These are phyloP conservation scores for Hypotaenidia okinawae DNA, from an alignment of 2,797 vertebrate species.

Conservation along the genomic window DNA sequence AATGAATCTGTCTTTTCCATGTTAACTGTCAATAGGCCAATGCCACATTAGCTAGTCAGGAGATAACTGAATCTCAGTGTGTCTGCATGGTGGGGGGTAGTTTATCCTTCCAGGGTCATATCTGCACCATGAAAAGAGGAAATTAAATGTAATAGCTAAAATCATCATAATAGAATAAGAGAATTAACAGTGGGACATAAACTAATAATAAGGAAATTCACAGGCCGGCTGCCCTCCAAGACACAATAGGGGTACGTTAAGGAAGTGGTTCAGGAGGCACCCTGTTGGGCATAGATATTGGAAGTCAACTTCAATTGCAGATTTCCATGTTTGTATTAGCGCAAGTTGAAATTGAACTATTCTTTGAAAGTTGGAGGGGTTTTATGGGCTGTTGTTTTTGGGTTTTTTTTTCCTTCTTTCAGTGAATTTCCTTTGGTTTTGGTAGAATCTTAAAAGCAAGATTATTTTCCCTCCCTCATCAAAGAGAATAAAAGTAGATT, in stretches of 20 bases:
- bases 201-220: conserved; percentile 74
- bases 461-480: not conserved
- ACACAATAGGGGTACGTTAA: conserved; percentile 50
- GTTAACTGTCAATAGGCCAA: conserved; percentile 30
- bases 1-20: conserved; percentile 38
- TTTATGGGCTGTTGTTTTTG: too few species aligned
- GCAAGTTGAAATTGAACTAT: conserved; percentile 61
- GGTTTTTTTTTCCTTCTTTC: not conserved
- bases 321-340: conserved; percentile 75
- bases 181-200: conserved; percentile 72
- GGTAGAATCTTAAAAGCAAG: not conserved
- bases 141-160: conserved; percentile 74
- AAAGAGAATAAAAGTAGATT: not conserved
- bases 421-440: conserved; percentile 51
- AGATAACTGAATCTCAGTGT: conserved; percentile 45
- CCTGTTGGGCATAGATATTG: conserved; percentile 71
- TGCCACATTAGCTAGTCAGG: not conserved
- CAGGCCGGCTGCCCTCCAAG: conserved; percentile 51
- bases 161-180: conserved; percentile 56
- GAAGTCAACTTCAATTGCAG: conserved; percentile 64
- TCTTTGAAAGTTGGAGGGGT: conserved; percentile 37
- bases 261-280: conserved; percentile 67
- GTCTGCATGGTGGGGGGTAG: conserved; percentile 31
- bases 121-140: conserved; percentile 70
- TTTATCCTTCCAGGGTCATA: conserved; percentile 61